Base-by-base conservation (phyloP, 1,140 invertebrate species). In the Chelonus insularis region DNA sequence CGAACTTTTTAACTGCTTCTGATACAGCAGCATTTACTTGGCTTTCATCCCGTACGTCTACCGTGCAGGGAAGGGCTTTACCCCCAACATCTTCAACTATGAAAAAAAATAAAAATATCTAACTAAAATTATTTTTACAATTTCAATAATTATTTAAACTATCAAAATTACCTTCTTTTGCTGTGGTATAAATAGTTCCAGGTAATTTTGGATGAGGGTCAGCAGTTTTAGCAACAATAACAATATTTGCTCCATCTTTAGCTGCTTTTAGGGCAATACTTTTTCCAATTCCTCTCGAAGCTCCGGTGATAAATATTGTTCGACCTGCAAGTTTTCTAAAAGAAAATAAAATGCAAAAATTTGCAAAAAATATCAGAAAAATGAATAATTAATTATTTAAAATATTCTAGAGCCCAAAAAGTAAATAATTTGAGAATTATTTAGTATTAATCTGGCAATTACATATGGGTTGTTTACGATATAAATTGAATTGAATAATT, bases 171-270 rank as follows among this genome's bases (percentile, higher is more conserved):
- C 95, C 90, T 87, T 99, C 97, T 86, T 96, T 88, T 6, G 96
- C 96, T 50, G 97, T 94, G 3, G 94, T 89, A 79, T 95, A 99
- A 77, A 99, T 98, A 12, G 97, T 99, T 61, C 97, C 97, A n/a
- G 95, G 93, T 47, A 99, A 79, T 83, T 98, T 99, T 5, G 96
- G 95, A 88, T 99, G 95, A 1, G 94, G 88, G 69, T 94, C 89
- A 0, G 91, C 92, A n/a, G 96, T 99, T 86, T 98, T 99, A 0
- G 96, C 96, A 57, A 95, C 95, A 67, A 98, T 88, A 6, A 97
- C 89, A 71, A 99, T 85, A 82, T 98, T 98, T 0, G 95, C 96
- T 55, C 95, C 95, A 90, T 99, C 97, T 75, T 87, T 88, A 0
- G 94, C 94, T 1, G 90, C 90, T 84, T 96, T 97, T 29, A 99